These are phyloP conservation scores for Vulpes lagopus DNA, from an alignment of 2,113 vertebrate genomes.

Conservation along the genomic window DNA sequence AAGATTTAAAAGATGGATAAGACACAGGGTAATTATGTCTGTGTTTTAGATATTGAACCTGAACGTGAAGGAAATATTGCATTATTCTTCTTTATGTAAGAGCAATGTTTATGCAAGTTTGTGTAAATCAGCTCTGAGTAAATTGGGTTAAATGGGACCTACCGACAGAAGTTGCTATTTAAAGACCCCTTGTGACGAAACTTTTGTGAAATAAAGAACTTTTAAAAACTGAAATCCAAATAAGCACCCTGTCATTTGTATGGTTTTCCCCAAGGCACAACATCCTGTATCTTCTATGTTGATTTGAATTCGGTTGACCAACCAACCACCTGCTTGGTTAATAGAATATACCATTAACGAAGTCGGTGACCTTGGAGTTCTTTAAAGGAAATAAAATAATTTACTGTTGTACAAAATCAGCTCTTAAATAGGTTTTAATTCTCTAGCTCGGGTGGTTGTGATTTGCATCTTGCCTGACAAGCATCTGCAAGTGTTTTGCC, in stretches of 20 bases:
- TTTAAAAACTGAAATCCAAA: not conserved
- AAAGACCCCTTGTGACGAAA: slow-evolving; percentile 42
- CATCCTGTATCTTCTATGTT: not conserved
- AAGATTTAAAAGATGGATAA: not conserved
- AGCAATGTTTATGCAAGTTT: not conserved
- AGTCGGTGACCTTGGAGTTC: not conserved
- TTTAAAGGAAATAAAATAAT: not conserved
- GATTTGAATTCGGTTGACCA: slow-evolving; percentile 22
- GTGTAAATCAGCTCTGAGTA: not conserved
- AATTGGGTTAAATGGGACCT: not conserved
- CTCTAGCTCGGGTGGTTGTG: slow-evolving; percentile 10
- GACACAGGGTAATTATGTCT: not conserved
- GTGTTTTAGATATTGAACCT: not conserved
- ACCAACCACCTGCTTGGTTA: slow-evolving; percentile 20
- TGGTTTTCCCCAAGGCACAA: not conserved
- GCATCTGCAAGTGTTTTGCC: slow-evolving; percentile 57
- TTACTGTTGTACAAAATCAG: not conserved
- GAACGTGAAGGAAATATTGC: not conserved
- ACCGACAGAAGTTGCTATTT: slow-evolving; percentile 23
- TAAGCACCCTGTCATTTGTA: not conserved
- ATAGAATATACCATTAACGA: not conserved
- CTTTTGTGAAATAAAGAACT: slow-evolving; percentile 1
- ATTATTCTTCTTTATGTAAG: slow-evolving; percentile 12
- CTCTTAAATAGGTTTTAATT: slow-evolving; percentile 54
- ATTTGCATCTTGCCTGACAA: slow-evolving; percentile 68